Conservation (phyloP, 1,140 invertebrate genomes). For the Helicoverpa zea region DNA sequence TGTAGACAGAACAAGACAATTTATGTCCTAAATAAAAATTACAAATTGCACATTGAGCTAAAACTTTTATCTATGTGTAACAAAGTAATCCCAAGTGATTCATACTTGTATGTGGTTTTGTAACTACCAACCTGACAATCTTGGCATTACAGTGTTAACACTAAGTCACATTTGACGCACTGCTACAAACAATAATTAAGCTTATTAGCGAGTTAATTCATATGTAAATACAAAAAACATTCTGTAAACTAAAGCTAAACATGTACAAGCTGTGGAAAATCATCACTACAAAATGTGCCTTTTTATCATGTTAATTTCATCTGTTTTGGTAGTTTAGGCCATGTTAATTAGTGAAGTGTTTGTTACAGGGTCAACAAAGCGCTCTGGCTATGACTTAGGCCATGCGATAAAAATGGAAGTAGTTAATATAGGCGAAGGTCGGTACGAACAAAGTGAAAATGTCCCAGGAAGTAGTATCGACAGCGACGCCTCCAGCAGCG, state of each 20-base stretch:
- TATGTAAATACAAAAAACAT: slow-evolving; percentile 63
- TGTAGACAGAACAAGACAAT: neutral
- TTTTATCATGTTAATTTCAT: slow-evolving; percentile 48
- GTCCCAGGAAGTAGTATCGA: slow-evolving; percentile 75
- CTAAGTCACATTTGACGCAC: slow-evolving; percentile 62
- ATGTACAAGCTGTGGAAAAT: slow-evolving; percentile 81
- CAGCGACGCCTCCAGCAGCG: slow-evolving; percentile 75
- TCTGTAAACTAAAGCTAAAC: slow-evolving; percentile 51
- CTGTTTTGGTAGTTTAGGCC: slow-evolving; percentile 28
- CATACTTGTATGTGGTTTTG: slow-evolving; percentile 56
- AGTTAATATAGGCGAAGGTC: slow-evolving; percentile 76
- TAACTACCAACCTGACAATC: slow-evolving; percentile 61
- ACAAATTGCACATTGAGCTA: neutral
- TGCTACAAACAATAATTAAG: slow-evolving; percentile 69
- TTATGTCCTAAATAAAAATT: neutral
- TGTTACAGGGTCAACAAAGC: slow-evolving; percentile 77
- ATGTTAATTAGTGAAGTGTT: slow-evolving; percentile 52
- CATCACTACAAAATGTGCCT: slow-evolving; percentile 67
- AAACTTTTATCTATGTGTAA: slow-evolving; percentile 38
- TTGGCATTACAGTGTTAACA: slow-evolving; percentile 72
- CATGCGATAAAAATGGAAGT: slow-evolving; percentile 84
- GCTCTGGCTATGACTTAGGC: slow-evolving; percentile 78
- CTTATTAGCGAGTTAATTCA: slow-evolving; percentile 72
- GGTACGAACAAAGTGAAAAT: slow-evolving; percentile 75
- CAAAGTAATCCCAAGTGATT: slow-evolving; percentile 57